phyloP scores from a whole-genome alignment of 2,113 vertebrate genomes.

The Grantiella picta region DNA sequence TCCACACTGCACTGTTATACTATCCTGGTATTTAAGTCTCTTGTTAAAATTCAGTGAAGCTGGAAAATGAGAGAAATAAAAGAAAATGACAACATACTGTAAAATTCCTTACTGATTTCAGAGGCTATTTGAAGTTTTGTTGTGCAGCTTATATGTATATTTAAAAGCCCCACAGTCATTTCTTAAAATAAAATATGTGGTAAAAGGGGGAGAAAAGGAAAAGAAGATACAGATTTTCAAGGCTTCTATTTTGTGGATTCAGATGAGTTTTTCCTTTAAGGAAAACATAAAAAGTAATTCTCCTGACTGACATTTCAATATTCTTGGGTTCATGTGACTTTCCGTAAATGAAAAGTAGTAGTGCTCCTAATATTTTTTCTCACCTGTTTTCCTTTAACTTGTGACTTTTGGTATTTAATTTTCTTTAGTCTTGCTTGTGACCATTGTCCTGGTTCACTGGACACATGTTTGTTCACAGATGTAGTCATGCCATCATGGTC shows the following conservation, averaged over 20 bases:
- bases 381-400: neutral
- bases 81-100: neutral
- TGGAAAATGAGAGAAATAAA: slow-evolving; percentile 19
- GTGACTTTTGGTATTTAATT: neutral
- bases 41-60: slow-evolving; percentile 43
- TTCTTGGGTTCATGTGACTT: neutral
- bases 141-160: neutral
- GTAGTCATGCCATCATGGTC: neutral
- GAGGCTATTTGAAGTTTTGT: neutral
- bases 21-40: neutral
- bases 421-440: neutral
- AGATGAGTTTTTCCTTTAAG: neutral
- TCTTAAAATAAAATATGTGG: neutral
- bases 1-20: neutral
- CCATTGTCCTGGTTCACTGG: neutral
- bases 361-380: neutral
- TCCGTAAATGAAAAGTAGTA: neutral
- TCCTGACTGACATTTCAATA: neutral
- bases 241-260: neutral
- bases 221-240: neutral
- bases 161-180: neutral
- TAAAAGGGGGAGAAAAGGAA: neutral
- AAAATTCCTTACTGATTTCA: slow-evolving; percentile 21
- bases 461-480: neutral
- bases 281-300: neutral